Conservation (phyloP, 2,888 invertebrate species). For the Eupithecia abbreviata region DNA sequence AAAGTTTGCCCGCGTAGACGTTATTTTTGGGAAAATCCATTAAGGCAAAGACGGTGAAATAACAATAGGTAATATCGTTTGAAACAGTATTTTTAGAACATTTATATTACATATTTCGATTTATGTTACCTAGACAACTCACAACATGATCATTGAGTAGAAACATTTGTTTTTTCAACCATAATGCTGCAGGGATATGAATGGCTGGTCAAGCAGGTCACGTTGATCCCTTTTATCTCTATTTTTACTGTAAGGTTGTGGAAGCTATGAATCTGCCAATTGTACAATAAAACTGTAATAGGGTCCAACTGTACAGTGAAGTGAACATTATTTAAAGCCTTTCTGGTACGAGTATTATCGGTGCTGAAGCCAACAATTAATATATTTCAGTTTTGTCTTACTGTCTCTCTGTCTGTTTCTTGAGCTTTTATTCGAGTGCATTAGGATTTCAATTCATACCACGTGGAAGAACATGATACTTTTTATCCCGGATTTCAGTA, state of each 20-base stretch:
- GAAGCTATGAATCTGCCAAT: background rate
- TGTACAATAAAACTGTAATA: no score
- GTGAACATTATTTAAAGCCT: no score
- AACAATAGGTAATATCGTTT: background rate
- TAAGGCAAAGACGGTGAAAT: background rate
- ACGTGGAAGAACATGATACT: no score
- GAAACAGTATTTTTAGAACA: background rate
- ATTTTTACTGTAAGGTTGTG: background rate
- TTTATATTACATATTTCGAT: background rate
- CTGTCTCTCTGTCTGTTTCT: no score
- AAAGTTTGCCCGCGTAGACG: background rate
- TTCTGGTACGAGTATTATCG: no score
- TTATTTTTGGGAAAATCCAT: background rate
- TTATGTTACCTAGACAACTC: background rate
- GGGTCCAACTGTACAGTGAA: no score
- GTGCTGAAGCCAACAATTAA: no score
- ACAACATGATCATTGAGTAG: background rate
- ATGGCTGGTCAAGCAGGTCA: slow-evolving; percentile 9
- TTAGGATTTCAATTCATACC: no score
- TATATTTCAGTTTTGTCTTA: no score
- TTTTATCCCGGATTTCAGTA: no score
- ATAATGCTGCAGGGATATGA: background rate
- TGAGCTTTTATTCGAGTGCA: no score
- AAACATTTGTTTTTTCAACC: slow-evolving; percentile 4
- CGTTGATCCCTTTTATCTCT: background rate